Conservation (phyloP, 2,888 invertebrate species). For the Cheiracanthium punctorium region DNA sequence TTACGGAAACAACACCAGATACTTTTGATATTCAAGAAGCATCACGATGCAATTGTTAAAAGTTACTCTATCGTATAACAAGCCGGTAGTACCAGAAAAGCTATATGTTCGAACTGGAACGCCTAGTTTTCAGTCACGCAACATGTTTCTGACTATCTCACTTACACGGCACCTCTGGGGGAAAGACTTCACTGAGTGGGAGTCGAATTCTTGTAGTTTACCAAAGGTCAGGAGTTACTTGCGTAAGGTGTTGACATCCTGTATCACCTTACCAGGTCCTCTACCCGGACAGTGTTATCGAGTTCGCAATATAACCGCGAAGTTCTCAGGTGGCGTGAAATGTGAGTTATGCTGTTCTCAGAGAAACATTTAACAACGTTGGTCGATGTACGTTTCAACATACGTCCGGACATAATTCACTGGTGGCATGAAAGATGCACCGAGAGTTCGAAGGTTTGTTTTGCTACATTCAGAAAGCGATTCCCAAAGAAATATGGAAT, state of each 20-base stretch:
- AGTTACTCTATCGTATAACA: background rate
- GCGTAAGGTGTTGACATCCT: conserved; percentile 15
- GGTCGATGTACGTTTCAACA: background rate
- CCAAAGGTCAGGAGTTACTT: conserved; percentile 6
- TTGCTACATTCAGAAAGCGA: too few relatives aligned
- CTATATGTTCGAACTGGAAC: background rate
- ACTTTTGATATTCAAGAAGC: too few relatives aligned
- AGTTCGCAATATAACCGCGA: background rate
- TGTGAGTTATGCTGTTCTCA: conserved; percentile 1
- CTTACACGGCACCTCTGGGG: background rate
- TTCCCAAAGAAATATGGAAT: too few relatives aligned
- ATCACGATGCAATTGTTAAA: background rate
- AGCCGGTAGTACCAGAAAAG: background rate
- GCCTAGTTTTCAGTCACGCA: background rate
- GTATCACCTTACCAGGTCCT: background rate
- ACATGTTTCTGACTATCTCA: background rate
- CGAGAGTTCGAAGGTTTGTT: too few relatives aligned
- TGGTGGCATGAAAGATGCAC: background rate
- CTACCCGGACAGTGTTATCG: background rate
- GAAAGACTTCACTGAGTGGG: background rate
- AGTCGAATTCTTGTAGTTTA: conserved; percentile 3
- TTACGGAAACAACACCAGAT: too few relatives aligned
- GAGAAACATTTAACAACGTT: background rate
- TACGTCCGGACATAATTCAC: background rate
- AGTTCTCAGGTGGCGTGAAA: background rate